phyloP scores from a whole-genome alignment of 2,113 vertebrate genomes.

The Anarrhichthys ocellatus region DNA sequence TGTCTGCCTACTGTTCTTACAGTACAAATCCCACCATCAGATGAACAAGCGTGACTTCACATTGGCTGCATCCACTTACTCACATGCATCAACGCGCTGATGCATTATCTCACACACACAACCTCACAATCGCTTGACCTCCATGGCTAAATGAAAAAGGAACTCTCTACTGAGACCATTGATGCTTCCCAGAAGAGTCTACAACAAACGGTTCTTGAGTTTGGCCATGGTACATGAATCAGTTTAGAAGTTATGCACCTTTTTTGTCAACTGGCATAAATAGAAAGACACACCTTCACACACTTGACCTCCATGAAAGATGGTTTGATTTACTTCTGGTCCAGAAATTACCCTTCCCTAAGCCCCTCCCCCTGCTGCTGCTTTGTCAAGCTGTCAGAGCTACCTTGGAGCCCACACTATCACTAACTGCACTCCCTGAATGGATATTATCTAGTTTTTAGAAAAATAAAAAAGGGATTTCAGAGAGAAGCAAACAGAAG shows the following conservation, averaged over 20 bases:
- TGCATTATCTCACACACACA: neutral
- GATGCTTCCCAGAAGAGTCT: neutral
- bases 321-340: constrained; percentile 6
- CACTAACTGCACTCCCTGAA: neutral
- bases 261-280: neutral
- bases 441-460: neutral
- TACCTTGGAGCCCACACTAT: neutral
- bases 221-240: neutral
- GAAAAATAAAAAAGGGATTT: neutral
- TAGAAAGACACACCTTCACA: neutral
- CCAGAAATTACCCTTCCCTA: neutral
- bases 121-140: too few species aligned
- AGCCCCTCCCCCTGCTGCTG: neutral
- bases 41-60: neutral
- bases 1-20: constrained; percentile 33
- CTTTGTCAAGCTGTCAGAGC: neutral
- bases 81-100: neutral
- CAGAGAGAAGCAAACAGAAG: neutral
- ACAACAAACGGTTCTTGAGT: neutral
- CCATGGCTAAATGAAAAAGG: neutral
- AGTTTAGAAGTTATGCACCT: neutral
- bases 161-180: neutral
- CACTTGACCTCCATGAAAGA: neutral
- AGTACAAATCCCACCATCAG: constrained; percentile 21
- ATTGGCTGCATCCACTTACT: neutral